These are phyloP conservation scores for Gryon sp. DNA, from an alignment of 1,140 invertebrate species.

Conservation along the genomic window DNA sequence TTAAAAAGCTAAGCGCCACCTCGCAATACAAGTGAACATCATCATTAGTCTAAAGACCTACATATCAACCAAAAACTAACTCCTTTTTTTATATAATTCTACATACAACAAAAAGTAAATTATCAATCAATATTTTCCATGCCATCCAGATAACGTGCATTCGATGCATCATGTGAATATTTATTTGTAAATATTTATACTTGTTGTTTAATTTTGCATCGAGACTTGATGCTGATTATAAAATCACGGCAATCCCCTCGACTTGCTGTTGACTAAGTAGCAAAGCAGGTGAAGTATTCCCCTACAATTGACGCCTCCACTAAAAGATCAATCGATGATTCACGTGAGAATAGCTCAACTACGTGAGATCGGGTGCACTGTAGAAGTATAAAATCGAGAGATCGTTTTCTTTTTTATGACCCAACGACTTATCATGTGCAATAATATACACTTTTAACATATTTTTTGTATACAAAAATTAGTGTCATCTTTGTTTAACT, in stretches of 20 bases:
- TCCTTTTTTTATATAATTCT: constrained; percentile 19
- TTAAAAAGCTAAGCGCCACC: constrained; percentile 1
- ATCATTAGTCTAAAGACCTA: constrained; percentile 18
- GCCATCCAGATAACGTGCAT: background rate
- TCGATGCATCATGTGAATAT: background rate
- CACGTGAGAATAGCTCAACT: constrained; percentile 37
- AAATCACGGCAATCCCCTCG: constrained; percentile 40
- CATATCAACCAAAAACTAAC: constrained; percentile 14
- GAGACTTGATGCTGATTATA: constrained; percentile 37
- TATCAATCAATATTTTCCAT: constrained; percentile 26
- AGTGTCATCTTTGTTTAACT: too few relatives aligned
- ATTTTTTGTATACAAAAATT: too few relatives aligned
- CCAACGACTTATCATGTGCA: too few relatives aligned
- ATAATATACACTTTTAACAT: too few relatives aligned
- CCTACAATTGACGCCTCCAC: constrained; percentile 31
- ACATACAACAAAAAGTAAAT: constrained; percentile 18
- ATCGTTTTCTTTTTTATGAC: too few relatives aligned
- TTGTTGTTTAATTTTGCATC: constrained; percentile 32
- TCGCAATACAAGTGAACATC: constrained; percentile 3
- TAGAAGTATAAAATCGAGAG: too few relatives aligned
- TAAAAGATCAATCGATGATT: constrained; percentile 44
- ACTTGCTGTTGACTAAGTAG: constrained; percentile 25
- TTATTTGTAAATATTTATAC: too few relatives aligned
- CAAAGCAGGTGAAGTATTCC: constrained; percentile 34
- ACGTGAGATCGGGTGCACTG: background rate